These are phyloP conservation scores for Philaenus spumarius DNA, from an alignment of 1,140 invertebrate species.

Conservation along the genomic window DNA sequence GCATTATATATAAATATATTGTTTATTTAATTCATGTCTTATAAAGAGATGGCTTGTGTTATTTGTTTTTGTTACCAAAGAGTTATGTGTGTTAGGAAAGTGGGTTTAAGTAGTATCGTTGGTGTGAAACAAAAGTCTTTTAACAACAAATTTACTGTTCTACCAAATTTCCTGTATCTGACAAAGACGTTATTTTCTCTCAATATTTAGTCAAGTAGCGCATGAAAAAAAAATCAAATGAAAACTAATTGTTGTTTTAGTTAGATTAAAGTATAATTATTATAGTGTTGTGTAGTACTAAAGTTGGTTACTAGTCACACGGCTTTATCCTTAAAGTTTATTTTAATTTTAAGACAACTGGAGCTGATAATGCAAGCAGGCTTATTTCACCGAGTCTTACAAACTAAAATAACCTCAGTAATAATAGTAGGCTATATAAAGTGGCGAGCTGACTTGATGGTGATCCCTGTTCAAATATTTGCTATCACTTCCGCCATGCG, in stretches of 20 bases:
- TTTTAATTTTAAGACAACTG: neutral
- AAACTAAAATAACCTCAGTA: no score
- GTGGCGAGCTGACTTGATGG: no score
- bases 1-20: neutral
- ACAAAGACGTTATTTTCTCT: neutral
- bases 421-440: no score
- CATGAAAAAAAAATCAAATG: neutral
- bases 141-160: neutral
- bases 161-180: neutral
- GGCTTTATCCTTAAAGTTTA: slow-evolving; percentile 6
- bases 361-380: neutral
- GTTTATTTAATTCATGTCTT: slow-evolving; percentile 9
- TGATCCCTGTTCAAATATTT: no score
- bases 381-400: no score
- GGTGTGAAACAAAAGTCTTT: neutral
- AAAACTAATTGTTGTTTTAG: neutral
- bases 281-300: neutral
- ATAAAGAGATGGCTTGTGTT: slow-evolving; percentile 5
- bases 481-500: no score
- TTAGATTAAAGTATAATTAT: neutral
- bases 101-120: neutral
- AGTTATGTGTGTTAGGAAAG: slow-evolving; percentile 9
- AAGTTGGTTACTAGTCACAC: slow-evolving; percentile 6
- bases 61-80: slow-evolving; percentile 19
- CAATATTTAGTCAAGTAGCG: neutral